Evolutionary conservation across 2,888 invertebrate genomes (phyloP), one percentile per base, ranked within the genome.

Genomic region (Exephanes ischioxanthus): DNA sequence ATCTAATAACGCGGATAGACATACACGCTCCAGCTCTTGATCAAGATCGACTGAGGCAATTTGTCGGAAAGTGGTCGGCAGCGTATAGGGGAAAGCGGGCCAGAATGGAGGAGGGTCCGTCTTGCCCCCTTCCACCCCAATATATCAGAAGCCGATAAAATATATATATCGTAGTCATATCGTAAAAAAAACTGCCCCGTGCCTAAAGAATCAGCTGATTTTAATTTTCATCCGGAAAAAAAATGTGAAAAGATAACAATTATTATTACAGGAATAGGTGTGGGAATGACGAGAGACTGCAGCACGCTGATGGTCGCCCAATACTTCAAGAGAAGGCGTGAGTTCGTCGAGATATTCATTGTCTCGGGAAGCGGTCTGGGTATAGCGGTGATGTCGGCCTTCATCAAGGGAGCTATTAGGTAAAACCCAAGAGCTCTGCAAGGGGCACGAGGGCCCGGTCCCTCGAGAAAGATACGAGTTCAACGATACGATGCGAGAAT

Each of bases 261-360:
- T 61, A 68, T 73, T 55, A 22, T 80, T 87, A 53, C 77, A 93
- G 97, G 97, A 53, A 96, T 98, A 77, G 98, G 98, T 80, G 97
- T 97, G 80, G 97, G 98, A 55, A 95, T 98, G 93, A 97, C 97
- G 6, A 94, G 98, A 87, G 98, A 97, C 94, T 97, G 98, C 91
- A 97, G 97, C 30, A 97, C 97, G 61, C 94, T 98, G 90, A 98
- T 98, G 97, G 97, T 98, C 86, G 98, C 98, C 58, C 97, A 98
- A 94, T 98, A 98, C 94, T 98, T 98, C 95, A 97, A 98, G 93
- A 94, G 97, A 87, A 95, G 96, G 90, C 95, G 98, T 84, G 98
- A 98, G 94, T 95, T 98, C 89, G 98, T 98, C 73, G 98, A 98
- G 94, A 97, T 98, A 92, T 97, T 98, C 94, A 97, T 98, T 88